Conservation (phyloP, 2,797 vertebrate species). For the Sebastolobus altivelis region DNA sequence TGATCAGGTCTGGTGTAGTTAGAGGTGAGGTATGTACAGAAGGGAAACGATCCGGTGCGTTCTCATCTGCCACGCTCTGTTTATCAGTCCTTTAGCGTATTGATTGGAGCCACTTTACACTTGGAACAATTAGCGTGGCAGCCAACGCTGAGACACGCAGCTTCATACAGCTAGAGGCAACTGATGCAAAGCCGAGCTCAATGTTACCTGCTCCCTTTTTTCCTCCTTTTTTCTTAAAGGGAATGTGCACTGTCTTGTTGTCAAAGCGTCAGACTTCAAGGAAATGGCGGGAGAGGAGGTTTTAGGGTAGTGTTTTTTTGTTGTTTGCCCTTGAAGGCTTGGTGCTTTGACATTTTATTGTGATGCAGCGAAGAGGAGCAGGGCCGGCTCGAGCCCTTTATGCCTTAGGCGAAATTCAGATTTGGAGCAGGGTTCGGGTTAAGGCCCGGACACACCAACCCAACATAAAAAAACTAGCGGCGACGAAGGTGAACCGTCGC, state of each 20-base stretch:
- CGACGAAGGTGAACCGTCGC: too few relatives aligned
- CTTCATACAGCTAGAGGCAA: not conserved
- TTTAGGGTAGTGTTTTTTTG: not conserved
- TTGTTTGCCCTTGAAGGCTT: conserved; percentile 44
- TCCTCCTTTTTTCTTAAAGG: not conserved
- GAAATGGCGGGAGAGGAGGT: conserved; percentile 11
- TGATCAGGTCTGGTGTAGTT: not conserved
- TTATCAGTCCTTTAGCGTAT: conserved; percentile 36
- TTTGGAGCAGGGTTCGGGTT: too few relatives aligned
- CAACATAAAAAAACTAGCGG: too few relatives aligned
- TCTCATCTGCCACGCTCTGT: conserved; percentile 38
- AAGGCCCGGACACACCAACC: too few relatives aligned
- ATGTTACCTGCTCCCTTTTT: not conserved
- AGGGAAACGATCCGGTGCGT: conserved; percentile 18
- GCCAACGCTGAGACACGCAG: conserved; percentile 14
- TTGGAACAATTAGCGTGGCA: conserved; percentile 48
- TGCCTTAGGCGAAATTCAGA: too few relatives aligned
- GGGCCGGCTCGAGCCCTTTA: too few relatives aligned
- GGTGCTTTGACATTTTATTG: conserved; percentile 36
- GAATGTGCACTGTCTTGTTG: conserved; percentile 2
- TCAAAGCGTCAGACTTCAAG: conserved; percentile 30
- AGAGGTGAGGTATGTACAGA: not conserved
- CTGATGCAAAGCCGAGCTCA: not conserved
- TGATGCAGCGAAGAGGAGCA: conserved; percentile 9
- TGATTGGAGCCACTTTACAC: conserved; percentile 35